These are phyloP conservation scores for Tokudaia muenninki DNA, from an alignment of 2,797 vertebrate species.

Conservation along the genomic window DNA sequence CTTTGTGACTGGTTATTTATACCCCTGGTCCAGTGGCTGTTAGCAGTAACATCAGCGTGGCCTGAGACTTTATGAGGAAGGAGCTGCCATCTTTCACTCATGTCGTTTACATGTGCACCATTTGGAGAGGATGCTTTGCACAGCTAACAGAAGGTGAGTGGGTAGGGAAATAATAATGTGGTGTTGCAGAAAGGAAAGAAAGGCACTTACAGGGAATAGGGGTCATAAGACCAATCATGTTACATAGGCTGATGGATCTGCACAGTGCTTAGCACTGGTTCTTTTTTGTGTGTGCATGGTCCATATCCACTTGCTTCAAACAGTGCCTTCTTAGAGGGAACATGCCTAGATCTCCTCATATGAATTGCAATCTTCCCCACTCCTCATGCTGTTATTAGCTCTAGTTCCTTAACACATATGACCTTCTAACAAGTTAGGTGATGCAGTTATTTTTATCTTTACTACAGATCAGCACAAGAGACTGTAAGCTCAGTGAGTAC, in stretches of 20 bases:
- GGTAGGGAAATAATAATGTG: background rate
- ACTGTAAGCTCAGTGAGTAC: background rate
- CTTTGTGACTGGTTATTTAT: background rate
- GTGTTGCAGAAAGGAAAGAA: background rate
- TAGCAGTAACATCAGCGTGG: background rate
- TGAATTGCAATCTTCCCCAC: background rate
- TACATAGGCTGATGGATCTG: background rate
- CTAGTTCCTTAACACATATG: background rate
- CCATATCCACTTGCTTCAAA: background rate
- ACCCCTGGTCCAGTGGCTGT: background rate
- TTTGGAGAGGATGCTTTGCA: background rate
- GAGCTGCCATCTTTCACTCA: background rate
- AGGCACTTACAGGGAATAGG: background rate
- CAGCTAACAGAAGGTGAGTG: background rate
- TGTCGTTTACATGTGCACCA: background rate
- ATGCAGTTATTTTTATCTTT: background rate
- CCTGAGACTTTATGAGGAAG: background rate
- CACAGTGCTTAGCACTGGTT: background rate
- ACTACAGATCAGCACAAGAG: background rate
- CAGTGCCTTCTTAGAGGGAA: background rate
- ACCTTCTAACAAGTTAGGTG: background rate
- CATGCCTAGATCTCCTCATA: background rate
- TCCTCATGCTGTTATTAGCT: background rate
- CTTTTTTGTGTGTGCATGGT: background rate
- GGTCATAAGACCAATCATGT: background rate